Base-by-base conservation (phyloP, 53 echinoderm and acorn worm genomes). In the Stichopus horrens region DNA sequence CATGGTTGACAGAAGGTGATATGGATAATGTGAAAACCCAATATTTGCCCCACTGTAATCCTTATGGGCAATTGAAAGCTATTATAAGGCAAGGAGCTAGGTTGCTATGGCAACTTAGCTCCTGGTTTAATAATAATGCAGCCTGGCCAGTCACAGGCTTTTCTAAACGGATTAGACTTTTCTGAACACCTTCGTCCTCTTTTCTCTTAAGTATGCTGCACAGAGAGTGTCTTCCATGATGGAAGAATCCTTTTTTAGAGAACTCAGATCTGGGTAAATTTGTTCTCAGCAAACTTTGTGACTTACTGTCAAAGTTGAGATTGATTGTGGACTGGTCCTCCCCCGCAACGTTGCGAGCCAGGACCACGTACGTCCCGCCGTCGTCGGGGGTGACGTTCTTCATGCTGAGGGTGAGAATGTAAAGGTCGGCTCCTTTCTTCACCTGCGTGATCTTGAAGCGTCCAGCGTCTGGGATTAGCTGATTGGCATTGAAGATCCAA, bases 231-330 rank as follows among this genome's bases (percentile, higher is more conserved):
- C 2, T 37, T 37, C 37, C 37, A 37, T 37, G 37, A 37, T n/a
- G 68, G 4, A 1, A 14, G 68, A 67, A 67, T 14, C 1, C n/a
- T n/a, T 67, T 67, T 67, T 67, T 67, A 14, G 68, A n/a, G 68
- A n/a, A 14, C n/a, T 67, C n/a, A n/a, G 13, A 67, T 37, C 37
- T 37, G 37, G 68, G 68, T n/a, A 67, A 67, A n/a, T 14, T n/a
- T 1, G n/a, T 14, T 67, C 68, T n/a, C 68, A 67, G 68, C 68
- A 67, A n/a, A 14, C n/a, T 67, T n/a, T n/a, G 63, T 6, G 55
- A 83, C 94, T 92, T 90, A 98, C 99, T 93, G 83, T 98, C 94
- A 96, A 98, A 98, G 94, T 98, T 98, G 80, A 98, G 92, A 58
- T 95, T 98, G 88, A 98, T 96, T 65, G 90, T 98, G 10, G 95